Percentiles rank a stretch among this genome's conserved stretches.
Conservation (phyloP, 1,140 invertebrate genomes). For the Lepidurus couesii region DNA sequence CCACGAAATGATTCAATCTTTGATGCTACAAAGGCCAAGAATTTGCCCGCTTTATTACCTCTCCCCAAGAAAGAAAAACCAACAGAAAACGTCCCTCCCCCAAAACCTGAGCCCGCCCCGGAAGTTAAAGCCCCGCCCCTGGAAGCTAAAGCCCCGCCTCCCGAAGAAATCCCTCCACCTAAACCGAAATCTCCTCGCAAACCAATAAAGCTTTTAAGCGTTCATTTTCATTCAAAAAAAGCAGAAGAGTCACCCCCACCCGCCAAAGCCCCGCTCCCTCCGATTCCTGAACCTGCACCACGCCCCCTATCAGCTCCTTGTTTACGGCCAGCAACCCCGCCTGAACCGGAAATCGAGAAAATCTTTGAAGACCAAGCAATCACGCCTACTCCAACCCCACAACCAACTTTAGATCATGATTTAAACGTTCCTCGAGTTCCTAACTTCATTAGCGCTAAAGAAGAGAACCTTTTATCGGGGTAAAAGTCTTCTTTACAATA, state of each 20-base stretch:
- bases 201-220: neutral
- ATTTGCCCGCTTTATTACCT: neutral
- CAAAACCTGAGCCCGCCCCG: neutral
- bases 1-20: neutral
- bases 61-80: neutral
- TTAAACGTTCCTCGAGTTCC: neutral
- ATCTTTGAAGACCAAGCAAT: neutral
- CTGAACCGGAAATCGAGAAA: conserved; percentile 4
- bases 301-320: neutral
- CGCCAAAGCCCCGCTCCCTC: neutral
- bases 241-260: neutral
- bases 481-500: neutral
- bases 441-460: neutral
- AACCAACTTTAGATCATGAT: neutral
- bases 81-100: neutral
- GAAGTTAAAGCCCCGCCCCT: neutral
- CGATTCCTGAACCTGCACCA: neutral
- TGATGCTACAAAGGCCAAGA: neutral
- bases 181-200: neutral
- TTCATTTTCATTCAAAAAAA: neutral
- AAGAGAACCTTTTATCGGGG: neutral
- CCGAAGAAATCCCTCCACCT: neutral
- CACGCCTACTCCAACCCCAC: neutral
- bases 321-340: neutral
- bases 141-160: neutral